Evolutionary conservation across 2,888 invertebrate genomes (phyloP).

Genomic region (Mycalesis mineus): DNA sequence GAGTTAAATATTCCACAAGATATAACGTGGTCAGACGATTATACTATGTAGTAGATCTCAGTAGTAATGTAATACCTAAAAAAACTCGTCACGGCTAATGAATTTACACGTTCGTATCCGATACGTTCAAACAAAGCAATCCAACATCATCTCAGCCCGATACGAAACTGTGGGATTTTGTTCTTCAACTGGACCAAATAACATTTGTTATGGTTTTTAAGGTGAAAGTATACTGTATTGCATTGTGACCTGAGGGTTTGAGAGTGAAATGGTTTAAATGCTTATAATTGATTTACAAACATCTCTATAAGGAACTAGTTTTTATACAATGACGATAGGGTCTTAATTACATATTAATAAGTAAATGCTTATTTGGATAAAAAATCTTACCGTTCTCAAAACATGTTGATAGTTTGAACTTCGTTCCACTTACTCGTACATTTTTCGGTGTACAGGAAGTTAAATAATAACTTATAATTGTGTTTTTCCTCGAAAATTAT

Average conservation of each 20-base stretch:
- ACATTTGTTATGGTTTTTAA: neutral
- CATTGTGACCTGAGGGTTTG: neutral
- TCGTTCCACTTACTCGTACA: neutral
- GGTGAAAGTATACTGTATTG: slow-evolving; percentile 1
- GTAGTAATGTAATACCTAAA: neutral
- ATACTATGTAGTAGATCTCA: neutral
- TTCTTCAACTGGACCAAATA: neutral
- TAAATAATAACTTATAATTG: neutral
- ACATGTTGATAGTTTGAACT: neutral
- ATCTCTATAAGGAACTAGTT: too few species aligned
- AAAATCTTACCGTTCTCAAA: neutral
- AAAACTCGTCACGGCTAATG: slow-evolving; percentile 20
- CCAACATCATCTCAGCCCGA: neutral
- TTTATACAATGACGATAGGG: too few species aligned
- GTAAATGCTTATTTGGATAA: too few species aligned
- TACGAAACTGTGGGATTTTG: slow-evolving; percentile 7
- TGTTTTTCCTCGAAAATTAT: neutral
- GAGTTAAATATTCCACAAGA: neutral
- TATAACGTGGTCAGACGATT: neutral
- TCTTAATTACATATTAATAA: too few species aligned
- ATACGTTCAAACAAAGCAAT: slow-evolving; percentile 15
- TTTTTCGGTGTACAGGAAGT: neutral
- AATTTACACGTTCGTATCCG: slow-evolving; percentile 17
- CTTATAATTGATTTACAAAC: too few species aligned
- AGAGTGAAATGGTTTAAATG: neutral